Base-by-base conservation (phyloP, 2,797 vertebrate genomes). In the Tragelaphus oryx region DNA sequence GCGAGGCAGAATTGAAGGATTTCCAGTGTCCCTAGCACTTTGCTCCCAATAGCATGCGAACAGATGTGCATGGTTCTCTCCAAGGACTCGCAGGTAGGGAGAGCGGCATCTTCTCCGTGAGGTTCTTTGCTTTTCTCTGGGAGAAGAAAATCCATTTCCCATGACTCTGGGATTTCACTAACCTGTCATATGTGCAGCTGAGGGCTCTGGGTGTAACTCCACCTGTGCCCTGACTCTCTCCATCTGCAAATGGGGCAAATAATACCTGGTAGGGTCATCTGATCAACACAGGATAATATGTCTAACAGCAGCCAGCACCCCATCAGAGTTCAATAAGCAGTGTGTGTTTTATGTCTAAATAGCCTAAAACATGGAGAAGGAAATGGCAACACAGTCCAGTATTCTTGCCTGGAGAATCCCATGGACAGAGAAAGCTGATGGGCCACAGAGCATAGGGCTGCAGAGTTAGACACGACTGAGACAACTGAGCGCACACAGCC, bases 1-100 rank as follows among this genome's bases (percentile, higher is more conserved):
- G 30, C 0, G 6, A 87, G 62, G 59, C 0, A 0, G 48, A 48
- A 62, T 33, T 1, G 6, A 0, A 46, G 44, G 50, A 12, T 65
- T 83, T 76, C 80, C 54, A 13, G 22, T 44, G 82, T 86, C 33
- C 57, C 44, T 68, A 80, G 48, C 44, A 20, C 60, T 75, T 87
- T 86, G 54, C 44, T 84, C 71, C n/a, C 54, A 13, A 2, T 65
- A 60, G 41, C 75, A 10, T 17, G 17, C 11, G 2, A 81, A 50
- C 82, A 86, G 87, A 50, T 33, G 33, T 48, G 12, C 30, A 12
- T 1, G 5, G 17, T 16, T 60, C 65, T 82, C 78, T 81, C 62
- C 0, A 6, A 57, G 84, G 33, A 57, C 4, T 41, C 22, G 22
- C 5, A 48, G 74, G 33, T 1, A 22, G 16, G 9, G 30, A 82